Conservation (phyloP, 2,888 invertebrate species). For the Catocala nupta region DNA sequence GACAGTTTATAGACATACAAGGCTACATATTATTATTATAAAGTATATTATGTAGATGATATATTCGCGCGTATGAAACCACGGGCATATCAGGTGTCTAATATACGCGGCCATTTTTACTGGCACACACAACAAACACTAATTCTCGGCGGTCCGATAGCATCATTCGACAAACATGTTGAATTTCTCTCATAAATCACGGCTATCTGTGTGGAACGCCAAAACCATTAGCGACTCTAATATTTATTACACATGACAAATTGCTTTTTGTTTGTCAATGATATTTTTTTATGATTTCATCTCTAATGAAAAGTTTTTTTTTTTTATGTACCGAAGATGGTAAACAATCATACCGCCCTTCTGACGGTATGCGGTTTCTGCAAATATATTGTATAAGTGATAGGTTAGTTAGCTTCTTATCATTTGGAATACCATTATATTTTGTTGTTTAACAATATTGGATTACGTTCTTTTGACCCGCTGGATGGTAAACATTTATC, state of each 20-base stretch:
- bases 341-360: too few relatives aligned
- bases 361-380: too few relatives aligned
- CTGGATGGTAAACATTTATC: too few relatives aligned
- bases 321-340: background rate
- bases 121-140: background rate
- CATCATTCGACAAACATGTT: slow-evolving; percentile 36
- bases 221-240: slow-evolving; percentile 40
- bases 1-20: too few relatives aligned
- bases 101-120: background rate
- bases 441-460: too few relatives aligned
- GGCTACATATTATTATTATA: too few relatives aligned
- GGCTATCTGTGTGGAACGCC: slow-evolving; percentile 32
- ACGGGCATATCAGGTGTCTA: background rate
- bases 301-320: background rate
- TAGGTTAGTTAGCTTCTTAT: too few relatives aligned
- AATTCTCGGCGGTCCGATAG: slow-evolving; percentile 7
- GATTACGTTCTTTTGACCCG: too few relatives aligned
- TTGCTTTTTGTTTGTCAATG: slow-evolving; percentile 26
- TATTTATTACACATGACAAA: slow-evolving; percentile 44
- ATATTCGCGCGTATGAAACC: too few relatives aligned
- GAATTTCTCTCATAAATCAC: slow-evolving; percentile 43
- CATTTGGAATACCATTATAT: too few relatives aligned
- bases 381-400: too few relatives aligned
- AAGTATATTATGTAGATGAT: too few relatives aligned
- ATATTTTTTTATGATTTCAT: slow-evolving; percentile 11